These are phyloP conservation scores for Hippocampus comes DNA, from an alignment of 2,113 vertebrate genomes.

Conservation along the genomic window DNA sequence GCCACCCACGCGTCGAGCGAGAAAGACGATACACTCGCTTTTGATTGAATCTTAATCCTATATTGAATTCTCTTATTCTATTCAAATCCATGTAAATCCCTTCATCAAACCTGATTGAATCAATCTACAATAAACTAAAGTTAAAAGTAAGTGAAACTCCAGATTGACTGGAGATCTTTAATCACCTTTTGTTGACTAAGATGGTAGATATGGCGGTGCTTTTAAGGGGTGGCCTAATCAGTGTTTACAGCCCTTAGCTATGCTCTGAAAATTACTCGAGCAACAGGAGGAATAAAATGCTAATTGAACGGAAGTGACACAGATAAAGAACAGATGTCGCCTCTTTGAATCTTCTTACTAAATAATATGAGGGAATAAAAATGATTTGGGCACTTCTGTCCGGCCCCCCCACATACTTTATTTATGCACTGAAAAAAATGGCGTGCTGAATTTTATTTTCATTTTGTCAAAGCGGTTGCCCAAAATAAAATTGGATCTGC, in stretches of 20 bases:
- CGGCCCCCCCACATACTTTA: too few relatives aligned
- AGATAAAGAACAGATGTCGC: not conserved
- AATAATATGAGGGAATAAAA: too few relatives aligned
- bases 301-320: constrained; percentile 3
- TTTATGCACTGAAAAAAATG: too few relatives aligned
- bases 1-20: not conserved
- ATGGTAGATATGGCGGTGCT: not conserved
- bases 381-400: too few relatives aligned
- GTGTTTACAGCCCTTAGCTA: constrained; percentile 7
- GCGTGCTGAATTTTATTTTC: too few relatives aligned
- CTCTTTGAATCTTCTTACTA: not conserved
- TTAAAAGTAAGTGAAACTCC: constrained; percentile 15
- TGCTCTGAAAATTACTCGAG: constrained; percentile 7
- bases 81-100: constrained; percentile 29
- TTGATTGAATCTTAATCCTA: constrained; percentile 26
- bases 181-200: constrained; percentile 19
- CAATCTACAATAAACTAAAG: constrained; percentile 20
- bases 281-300: constrained; percentile 6
- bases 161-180: constrained; percentile 4
- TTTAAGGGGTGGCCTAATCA: constrained; percentile 3
- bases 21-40: not conserved
- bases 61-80: constrained; percentile 27
- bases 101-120: constrained; percentile 27
- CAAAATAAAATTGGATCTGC: too few relatives aligned
- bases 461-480: too few relatives aligned